A percentile compares a stretch with the other conserved stretches of the same genome.
These are phyloP conservation scores for Drosophila atripex DNA, from an alignment of 2,888 invertebrate species.

Conservation along the genomic window DNA sequence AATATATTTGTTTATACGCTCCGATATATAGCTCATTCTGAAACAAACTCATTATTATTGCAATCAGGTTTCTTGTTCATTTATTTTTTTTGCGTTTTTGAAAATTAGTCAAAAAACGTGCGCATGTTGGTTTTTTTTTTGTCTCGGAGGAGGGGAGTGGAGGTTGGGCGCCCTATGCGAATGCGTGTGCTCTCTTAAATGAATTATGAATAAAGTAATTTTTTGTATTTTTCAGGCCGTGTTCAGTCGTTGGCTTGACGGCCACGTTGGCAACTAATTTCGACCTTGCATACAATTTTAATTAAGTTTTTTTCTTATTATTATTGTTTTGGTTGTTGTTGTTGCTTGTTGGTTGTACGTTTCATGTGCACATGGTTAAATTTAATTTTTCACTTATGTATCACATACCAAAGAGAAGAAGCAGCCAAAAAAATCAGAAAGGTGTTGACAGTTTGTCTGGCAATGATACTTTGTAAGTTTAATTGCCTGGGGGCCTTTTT, in stretches of 20 bases:
- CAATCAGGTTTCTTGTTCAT: conserved; percentile 53
- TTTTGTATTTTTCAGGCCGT: conserved; percentile 14
- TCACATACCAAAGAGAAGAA: conserved; percentile 16
- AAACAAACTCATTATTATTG: conserved; percentile 66
- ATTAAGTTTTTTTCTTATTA: conserved; percentile 59
- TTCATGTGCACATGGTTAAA: conserved; percentile 30
- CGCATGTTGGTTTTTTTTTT: conserved; percentile 34
- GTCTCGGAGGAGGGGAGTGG: conserved; percentile 1
- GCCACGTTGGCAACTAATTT: conserved; percentile 75
- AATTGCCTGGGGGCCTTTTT: not conserved
- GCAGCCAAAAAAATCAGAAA: conserved; percentile 32
- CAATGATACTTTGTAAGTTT: conserved; percentile 36
- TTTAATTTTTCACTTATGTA: conserved; percentile 39
- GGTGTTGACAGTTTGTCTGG: conserved; percentile 61
- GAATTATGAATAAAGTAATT: conserved; percentile 76
- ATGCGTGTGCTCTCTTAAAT: conserved; percentile 63
- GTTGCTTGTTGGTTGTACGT: conserved; percentile 6
- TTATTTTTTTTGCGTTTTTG: conserved; percentile 18
- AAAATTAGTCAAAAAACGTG: conserved; percentile 52
- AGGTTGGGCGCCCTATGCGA: conserved; percentile 1
- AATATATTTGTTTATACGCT: conserved; percentile 5
- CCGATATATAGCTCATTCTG: conserved; percentile 25
- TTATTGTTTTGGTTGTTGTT: conserved; percentile 8
- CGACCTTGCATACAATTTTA: conserved; percentile 79
- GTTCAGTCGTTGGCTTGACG: conserved; percentile 58